A percentile compares a stretch with the other conserved stretches of the same genome.
phyloP scores from a whole-genome alignment of 2,113 vertebrate genomes.

The Scomber colias region DNA sequence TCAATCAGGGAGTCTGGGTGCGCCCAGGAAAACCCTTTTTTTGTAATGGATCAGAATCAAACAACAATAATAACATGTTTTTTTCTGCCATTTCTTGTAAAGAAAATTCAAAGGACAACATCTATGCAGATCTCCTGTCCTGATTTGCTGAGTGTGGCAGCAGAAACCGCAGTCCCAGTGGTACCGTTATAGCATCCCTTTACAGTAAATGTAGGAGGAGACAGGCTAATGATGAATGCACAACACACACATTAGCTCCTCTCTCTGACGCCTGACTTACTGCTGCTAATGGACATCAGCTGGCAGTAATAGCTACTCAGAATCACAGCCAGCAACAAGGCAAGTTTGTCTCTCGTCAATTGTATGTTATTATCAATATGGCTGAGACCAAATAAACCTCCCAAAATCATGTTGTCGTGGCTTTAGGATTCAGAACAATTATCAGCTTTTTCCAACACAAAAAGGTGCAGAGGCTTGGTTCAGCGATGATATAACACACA shows the following conservation, averaged over 20 bases:
- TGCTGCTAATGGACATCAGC: conserved; percentile 78
- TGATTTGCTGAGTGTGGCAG: conserved; percentile 56
- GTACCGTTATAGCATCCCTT: conserved; percentile 66
- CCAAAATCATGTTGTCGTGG: conserved; percentile 10
- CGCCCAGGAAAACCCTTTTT: not conserved
- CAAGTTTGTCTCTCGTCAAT: conserved; percentile 54
- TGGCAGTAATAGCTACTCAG: conserved; percentile 71
- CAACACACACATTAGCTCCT: conserved; percentile 75
- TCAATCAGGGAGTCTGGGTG: conserved; percentile 14
- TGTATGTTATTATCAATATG: conserved; percentile 45
- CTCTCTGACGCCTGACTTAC: conserved; percentile 74
- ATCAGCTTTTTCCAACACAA: not conserved
- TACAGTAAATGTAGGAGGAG: conserved; percentile 77
- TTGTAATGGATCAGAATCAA: not conserved
- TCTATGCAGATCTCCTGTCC: conserved; percentile 1
- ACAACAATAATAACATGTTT: not conserved
- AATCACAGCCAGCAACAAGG: conserved; percentile 56
- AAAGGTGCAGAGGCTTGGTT: not conserved
- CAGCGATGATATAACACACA: conserved; percentile 11
- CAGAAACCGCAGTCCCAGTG: conserved; percentile 59
- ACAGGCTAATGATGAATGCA: conserved; percentile 75
- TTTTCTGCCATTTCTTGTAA: not conserved
- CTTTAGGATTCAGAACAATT: not conserved
- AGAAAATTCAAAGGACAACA: not conserved
- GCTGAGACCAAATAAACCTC: conserved; percentile 40